Evolutionary conservation across 2,888 invertebrate genomes (phyloP).

Genomic region (Flexamia atlantica): DNA sequence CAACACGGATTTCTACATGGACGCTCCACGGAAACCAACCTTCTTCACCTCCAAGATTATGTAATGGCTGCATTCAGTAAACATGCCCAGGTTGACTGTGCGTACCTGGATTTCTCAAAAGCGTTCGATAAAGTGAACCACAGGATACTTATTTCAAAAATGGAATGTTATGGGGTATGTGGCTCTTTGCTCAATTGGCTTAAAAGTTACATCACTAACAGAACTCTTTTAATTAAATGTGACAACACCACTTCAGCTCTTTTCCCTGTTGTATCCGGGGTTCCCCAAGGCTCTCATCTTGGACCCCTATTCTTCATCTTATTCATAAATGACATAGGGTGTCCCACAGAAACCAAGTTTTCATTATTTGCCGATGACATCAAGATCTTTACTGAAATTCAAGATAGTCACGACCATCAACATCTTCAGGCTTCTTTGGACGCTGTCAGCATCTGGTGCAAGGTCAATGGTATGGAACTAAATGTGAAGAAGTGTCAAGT

Average conservation of each 20-base stretch:
- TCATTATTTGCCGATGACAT: conserved; percentile 37
- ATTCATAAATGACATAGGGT: conserved; percentile 33
- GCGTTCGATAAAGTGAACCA: conserved; percentile 29
- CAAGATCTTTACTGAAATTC: neutral
- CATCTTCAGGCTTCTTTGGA: neutral
- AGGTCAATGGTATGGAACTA: neutral
- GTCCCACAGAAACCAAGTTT: neutral
- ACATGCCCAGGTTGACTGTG: neutral
- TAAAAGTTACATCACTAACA: conserved; percentile 17
- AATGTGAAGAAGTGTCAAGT: conserved; percentile 4
- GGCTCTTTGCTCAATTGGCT: no score
- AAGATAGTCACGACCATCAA: neutral
- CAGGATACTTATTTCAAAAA: neutral
- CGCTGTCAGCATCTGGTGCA: neutral
- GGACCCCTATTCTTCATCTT: neutral
- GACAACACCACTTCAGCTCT: no score
- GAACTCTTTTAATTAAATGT: no score
- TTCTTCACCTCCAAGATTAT: no score
- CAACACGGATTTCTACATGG: neutral
- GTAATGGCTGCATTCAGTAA: conserved; percentile 5
- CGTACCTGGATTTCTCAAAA: neutral
- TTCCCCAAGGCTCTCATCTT: conserved; percentile 27
- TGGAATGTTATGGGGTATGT: no score
- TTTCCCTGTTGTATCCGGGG: neutral
- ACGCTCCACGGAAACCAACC: no score